Base-by-base conservation (phyloP, 2,113 vertebrate genomes). In the Pleuronectes platessa region DNA sequence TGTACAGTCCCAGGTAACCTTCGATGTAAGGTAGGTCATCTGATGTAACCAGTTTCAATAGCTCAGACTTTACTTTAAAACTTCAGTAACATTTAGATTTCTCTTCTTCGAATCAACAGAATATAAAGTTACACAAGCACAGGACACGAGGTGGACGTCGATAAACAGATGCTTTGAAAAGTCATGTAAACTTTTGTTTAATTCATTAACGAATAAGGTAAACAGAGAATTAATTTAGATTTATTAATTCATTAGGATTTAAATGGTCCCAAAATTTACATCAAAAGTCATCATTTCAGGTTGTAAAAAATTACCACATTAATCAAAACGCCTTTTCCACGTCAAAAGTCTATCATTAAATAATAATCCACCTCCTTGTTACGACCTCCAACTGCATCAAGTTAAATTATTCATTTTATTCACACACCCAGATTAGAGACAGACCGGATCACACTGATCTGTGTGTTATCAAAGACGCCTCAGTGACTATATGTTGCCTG, bases 401-500 rank as follows among this genome's bases (percentile, higher is more conserved):
- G 5, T 51, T 51, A 4, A 51, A 18, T 51, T 18, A 61, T 51
- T 73, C 37, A 26, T 61, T 58, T 75, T 2, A 72, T 42, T 61
- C 61, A 26, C n/a, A 37, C 15, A 55, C 61, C 23, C 74, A 64
- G 21, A 66, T 67, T 13, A 47, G 20, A 61, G 49, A 68, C 65
- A 64, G 55, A 23, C 17, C 45, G 0, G 47, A 37, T 31, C 18
- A 74, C 61, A 71, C 59, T 42, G 51, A 47, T 54, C 26, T 72
- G 45, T 70, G 35, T 59, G 61, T 37, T 73, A 64, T 61, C 64
- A 68, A 54, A 58, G 55, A 78, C 18, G 3, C 17, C 59, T 26
- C 54, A 21, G 40, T 55, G 61, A 70, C 42, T 72, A 59, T 26
- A 66, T 69, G 82, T 84, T 90, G 86, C 88, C 54, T 79, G 76